Evolutionary conservation across 2,888 invertebrate genomes (phyloP), one percentile per base, ranked within the genome.

Genomic region (Palloptera scutellata): DNA sequence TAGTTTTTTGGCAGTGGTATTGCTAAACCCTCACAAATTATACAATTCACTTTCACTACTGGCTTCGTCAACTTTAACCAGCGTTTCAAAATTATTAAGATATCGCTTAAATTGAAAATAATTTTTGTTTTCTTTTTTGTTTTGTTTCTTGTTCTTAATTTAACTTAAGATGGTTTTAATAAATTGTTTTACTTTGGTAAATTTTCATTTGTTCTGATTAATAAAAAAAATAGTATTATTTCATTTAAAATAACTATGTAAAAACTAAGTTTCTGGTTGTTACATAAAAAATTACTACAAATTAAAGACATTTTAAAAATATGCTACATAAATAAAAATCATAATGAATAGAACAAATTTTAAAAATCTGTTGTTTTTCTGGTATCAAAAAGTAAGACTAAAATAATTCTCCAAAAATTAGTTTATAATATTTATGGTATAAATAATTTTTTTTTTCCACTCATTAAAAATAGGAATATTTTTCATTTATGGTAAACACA

Each of bases 181-280:
- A 73, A 74, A 73, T 74, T 75, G 76, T 74, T 75, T 78, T 73
- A 75, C 82, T 80, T 82, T 82, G 82, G 81, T 82, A 72, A 71
- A 76, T 75, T 79, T 78, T 74, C 66, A 72, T 74, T 73, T 73
- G 72, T 73, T 73, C 68, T 70, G 67, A 63, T 45, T 67, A 12
- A 54, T 72, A 67, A 68, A 67, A 55, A n/a, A 61, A 63, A 62
- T 52, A 62, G 61, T 41, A 64, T n/a, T 10, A 55, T 30, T 55
- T 30, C 17, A 20, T 8, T 40, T 20, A 20, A 8, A 20, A 30
- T 30, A 30, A 30, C 30, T 30, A n/a, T n/a, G n/a, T n/a, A 30
- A 30, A 30, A 30, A 4, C 10, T 12, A 17, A 19, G 17, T 54
- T 15, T 54, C 4, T 54, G 15, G 8, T 15, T 54, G 20, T 19